Conservation (phyloP, 2,888 invertebrate genomes). For the Lepidocyrtinus sp. region DNA sequence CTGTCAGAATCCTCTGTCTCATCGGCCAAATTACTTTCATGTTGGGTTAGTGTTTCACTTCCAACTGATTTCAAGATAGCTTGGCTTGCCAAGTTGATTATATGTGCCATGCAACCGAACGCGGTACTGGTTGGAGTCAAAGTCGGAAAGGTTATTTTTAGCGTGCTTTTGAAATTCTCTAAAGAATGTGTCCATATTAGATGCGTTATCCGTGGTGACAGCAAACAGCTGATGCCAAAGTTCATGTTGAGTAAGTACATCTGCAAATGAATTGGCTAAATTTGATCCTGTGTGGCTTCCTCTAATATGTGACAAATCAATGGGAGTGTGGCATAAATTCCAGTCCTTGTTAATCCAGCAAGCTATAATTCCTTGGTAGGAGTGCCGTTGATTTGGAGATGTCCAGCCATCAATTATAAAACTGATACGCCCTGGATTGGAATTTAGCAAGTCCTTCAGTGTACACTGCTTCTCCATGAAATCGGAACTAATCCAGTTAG, state of each 20-base stretch:
- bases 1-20: neutral
- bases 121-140: conserved; percentile 6
- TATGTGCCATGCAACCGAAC: conserved; percentile 55
- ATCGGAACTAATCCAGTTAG: too few species aligned
- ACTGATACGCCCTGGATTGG: too few species aligned
- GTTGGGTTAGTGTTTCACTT: too few species aligned
- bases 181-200: conserved; percentile 43
- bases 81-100: conserved; percentile 38
- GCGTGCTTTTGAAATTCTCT: neutral
- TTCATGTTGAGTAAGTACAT: conserved; percentile 12
- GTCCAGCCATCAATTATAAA: too few species aligned
- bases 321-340: too few species aligned
- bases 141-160: neutral
- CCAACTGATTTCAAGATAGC: neutral
- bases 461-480: too few species aligned
- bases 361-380: too few species aligned
- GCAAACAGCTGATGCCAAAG: conserved; percentile 19
- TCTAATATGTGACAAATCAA: too few species aligned
- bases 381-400: too few species aligned
- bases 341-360: too few species aligned
- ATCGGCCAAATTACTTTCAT: neutral
- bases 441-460: too few species aligned
- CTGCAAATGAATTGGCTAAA: conserved; percentile 12
- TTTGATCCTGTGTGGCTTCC: conserved; percentile 48
- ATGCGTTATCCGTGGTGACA: conserved; percentile 50